Percentiles rank a stretch among this genome's conserved stretches.
Evolutionary conservation across 1,140 invertebrate species (phyloP).

Genomic region (Bursaphelenchus mucronatus): DNA sequence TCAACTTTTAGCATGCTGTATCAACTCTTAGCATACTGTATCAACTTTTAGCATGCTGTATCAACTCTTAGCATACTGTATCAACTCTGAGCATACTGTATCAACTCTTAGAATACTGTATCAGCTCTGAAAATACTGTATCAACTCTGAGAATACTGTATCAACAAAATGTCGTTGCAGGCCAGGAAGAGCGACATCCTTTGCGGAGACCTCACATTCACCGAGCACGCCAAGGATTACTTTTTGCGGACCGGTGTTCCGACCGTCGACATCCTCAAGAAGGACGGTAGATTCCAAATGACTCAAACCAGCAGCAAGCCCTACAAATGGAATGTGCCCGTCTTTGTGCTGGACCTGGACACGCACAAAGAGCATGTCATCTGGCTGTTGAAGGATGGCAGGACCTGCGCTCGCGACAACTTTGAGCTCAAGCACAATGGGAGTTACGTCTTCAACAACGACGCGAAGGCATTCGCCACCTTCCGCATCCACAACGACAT

Average conservation of each 20-base stretch:
- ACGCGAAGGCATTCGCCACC: too few species aligned
- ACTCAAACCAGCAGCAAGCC: not conserved
- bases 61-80: too few species aligned
- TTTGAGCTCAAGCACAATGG: not conserved
- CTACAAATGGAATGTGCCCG: constrained; percentile 15
- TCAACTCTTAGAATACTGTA: too few species aligned
- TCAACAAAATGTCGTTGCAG: not conserved
- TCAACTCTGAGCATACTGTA: too few species aligned
- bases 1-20: too few species aligned
- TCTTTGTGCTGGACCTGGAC: constrained; percentile 8
- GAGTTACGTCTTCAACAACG: too few species aligned
- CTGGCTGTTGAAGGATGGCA: constrained; percentile 3
- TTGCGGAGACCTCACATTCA: constrained; percentile 3
- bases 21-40: too few species aligned
- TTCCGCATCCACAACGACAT: too few species aligned
- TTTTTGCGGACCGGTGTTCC: constrained; percentile 1
- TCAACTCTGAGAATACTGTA: not conserved
- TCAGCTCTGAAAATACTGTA: too few species aligned
- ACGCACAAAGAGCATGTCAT: constrained; percentile 1
- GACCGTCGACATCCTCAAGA: not conserved
- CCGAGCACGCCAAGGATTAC: constrained; percentile 1
- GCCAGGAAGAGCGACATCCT: not conserved
- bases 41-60: too few species aligned
- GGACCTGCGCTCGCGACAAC: not conserved
- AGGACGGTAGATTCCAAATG: not conserved